A percentile compares a stretch with the other conserved stretches of the same genome.
Evolutionary conservation across 37 sponge, comb jelly and placozoan species (phyloP).

Genomic region (Aphrocallistes beatrix): DNA sequence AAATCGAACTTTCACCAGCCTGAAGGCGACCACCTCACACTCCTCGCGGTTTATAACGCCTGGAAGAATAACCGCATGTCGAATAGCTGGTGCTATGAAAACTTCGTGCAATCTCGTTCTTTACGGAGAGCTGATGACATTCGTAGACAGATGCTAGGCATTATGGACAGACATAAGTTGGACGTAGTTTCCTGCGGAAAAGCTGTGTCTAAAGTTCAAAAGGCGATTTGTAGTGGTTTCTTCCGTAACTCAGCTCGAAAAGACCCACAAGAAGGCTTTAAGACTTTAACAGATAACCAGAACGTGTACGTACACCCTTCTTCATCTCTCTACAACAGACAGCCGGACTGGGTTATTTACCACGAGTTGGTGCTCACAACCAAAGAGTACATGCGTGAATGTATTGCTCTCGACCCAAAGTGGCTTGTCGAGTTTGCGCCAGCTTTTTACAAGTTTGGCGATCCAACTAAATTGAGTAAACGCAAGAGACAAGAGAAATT

Average conservation of each 20-base stretch:
- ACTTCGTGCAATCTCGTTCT: constrained; percentile 91
- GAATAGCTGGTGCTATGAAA: constrained; percentile 92
- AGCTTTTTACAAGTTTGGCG: constrained; percentile 84
- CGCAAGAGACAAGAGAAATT: constrained; percentile 83
- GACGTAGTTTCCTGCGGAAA: constrained; percentile 90
- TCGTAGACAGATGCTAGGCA: constrained; percentile 92
- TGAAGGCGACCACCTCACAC: constrained; percentile 93
- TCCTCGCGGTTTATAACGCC: constrained; percentile 91
- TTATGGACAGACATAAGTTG: constrained; percentile 97
- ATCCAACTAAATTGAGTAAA: constrained; percentile 87
- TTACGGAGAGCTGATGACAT: constrained; percentile 76
- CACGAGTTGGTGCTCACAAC: constrained; percentile 95
- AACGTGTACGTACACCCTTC: constrained; percentile 91
- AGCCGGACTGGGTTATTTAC: constrained; percentile 97
- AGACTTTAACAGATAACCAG: constrained; percentile 84
- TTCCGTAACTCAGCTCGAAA: constrained; percentile 90
- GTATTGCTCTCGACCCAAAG: constrained; percentile 77
- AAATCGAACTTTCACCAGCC: constrained; percentile 94
- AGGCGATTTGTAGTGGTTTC: constrained; percentile 84
- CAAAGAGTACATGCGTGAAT: constrained; percentile 95
- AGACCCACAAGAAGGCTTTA: constrained; percentile 96
- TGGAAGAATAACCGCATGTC: constrained; percentile 98
- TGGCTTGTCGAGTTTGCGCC: constrained; percentile 99
- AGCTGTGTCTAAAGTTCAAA: constrained; percentile 75
- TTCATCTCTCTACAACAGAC: constrained; percentile 83